Conservation (phyloP, 2,888 invertebrate species). For the Rhamnusium bicolor region DNA sequence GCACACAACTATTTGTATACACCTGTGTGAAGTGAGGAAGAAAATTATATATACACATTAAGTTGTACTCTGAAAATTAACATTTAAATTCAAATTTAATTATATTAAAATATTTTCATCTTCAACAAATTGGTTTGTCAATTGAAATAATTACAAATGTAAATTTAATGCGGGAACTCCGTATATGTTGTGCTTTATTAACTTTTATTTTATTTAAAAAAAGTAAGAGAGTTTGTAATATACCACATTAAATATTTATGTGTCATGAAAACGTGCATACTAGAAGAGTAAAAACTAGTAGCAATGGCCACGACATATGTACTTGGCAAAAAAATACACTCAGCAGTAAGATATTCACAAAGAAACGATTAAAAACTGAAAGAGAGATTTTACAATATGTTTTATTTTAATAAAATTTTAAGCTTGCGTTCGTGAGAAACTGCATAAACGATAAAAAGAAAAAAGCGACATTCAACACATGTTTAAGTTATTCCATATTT, state of each 20-base stretch:
- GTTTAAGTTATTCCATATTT: constrained; percentile 33
- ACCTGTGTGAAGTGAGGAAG: constrained; percentile 27
- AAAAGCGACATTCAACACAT: constrained; percentile 28
- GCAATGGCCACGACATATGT: too few species aligned
- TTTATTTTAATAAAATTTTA: background rate
- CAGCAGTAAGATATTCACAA: too few species aligned
- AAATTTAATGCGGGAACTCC: constrained; percentile 20
- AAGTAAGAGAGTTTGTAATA: too few species aligned
- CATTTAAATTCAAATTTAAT: constrained; percentile 33
- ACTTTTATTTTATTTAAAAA: constrained; percentile 9
- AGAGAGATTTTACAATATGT: background rate
- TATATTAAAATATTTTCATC: constrained; percentile 28
- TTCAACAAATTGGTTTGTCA: constrained; percentile 30
- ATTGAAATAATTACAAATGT: constrained; percentile 31
- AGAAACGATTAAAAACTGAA: background rate
- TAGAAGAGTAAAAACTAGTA: background rate
- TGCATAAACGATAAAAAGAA: constrained; percentile 4
- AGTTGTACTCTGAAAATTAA: constrained; percentile 26
- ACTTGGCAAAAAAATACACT: too few species aligned
- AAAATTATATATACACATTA: constrained; percentile 6
- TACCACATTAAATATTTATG: too few species aligned
- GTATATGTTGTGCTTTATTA: background rate
- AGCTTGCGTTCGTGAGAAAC: constrained; percentile 31
- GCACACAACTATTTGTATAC: constrained; percentile 27
- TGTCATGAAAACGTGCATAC: background rate